phyloP scores from a whole-genome alignment of 2,888 invertebrate genomes.

The Ormyrus rosae region DNA sequence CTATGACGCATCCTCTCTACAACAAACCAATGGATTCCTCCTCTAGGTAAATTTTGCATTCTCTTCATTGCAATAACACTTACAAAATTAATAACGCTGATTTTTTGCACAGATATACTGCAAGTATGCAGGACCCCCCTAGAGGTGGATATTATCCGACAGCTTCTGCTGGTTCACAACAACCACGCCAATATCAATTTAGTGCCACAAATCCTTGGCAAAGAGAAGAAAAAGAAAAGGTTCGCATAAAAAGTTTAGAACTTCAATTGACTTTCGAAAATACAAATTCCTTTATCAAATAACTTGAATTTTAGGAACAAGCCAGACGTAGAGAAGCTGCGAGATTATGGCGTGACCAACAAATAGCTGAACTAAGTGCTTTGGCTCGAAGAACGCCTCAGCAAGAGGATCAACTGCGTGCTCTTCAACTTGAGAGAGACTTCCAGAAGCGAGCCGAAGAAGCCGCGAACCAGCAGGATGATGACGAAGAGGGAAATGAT shows the following conservation, averaged over 20 bases:
- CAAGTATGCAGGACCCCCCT: conserved; percentile 85
- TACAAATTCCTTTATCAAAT: not conserved
- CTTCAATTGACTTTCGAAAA: not conserved
- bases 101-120: conserved; percentile 78
- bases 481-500: conserved; percentile 78
- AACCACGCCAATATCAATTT: conserved; percentile 75
- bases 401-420: conserved; percentile 91
- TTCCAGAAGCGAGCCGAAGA: conserved; percentile 94
- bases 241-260: conserved; percentile 58
- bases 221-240: conserved; percentile 92
- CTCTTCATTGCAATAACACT: not conserved
- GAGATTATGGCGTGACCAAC: conserved; percentile 89
- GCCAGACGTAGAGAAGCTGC: conserved; percentile 86
- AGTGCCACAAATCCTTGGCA: conserved; percentile 90
- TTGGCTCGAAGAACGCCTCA: conserved; percentile 84
- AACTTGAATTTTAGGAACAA: conserved; percentile 77
- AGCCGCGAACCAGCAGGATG: conserved; percentile 83
- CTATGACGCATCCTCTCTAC: conserved; percentile 84
- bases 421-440: conserved; percentile 94
- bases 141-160: conserved; percentile 84
- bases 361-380: conserved; percentile 87
- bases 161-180: conserved; percentile 70
- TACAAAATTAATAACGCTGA: not conserved
- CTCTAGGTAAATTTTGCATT: conserved; percentile 63
- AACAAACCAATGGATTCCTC: conserved; percentile 67